A percentile compares a stretch with the other conserved stretches of the same genome.
phyloP scores from a whole-genome alignment of 2,113 vertebrate species.

The Halcyon senegalensis region DNA sequence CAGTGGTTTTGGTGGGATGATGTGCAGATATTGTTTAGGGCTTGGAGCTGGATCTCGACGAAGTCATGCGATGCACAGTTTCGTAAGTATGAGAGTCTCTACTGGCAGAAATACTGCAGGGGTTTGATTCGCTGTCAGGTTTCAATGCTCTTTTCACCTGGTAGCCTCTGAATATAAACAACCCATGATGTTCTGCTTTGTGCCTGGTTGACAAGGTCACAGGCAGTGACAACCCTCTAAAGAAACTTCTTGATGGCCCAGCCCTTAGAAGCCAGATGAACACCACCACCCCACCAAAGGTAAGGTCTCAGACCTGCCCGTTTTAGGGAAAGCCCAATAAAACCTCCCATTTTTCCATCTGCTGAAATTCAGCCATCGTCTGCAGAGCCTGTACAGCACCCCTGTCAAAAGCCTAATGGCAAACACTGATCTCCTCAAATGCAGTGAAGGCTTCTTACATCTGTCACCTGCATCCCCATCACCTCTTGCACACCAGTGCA shows the following conservation, averaged over 20 bases:
- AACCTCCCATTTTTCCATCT: background rate
- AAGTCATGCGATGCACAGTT: background rate
- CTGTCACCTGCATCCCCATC: background rate
- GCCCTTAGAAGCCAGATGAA: background rate
- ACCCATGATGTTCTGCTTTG: background rate
- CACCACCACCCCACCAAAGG: background rate
- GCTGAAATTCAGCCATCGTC: accelerated
- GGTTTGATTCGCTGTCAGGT: background rate
- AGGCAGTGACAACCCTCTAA: background rate
- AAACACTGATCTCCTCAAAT: background rate
- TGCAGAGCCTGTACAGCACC: background rate
- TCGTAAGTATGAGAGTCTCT: background rate
- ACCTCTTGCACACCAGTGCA: background rate
- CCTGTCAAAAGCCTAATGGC: background rate
- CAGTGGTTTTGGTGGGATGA: background rate
- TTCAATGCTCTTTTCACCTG: background rate
- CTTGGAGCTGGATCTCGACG: background rate
- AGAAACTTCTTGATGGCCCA: background rate
- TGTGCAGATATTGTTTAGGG: background rate
- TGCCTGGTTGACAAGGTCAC: background rate
- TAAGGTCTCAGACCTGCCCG: background rate
- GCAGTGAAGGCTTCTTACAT: background rate
- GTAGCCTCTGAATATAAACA: background rate
- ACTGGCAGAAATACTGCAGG: background rate
- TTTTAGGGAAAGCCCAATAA: background rate